These are phyloP conservation scores for Drosophila yakuba DNA, from an alignment of 1,140 invertebrate species.

Conservation along the genomic window DNA sequence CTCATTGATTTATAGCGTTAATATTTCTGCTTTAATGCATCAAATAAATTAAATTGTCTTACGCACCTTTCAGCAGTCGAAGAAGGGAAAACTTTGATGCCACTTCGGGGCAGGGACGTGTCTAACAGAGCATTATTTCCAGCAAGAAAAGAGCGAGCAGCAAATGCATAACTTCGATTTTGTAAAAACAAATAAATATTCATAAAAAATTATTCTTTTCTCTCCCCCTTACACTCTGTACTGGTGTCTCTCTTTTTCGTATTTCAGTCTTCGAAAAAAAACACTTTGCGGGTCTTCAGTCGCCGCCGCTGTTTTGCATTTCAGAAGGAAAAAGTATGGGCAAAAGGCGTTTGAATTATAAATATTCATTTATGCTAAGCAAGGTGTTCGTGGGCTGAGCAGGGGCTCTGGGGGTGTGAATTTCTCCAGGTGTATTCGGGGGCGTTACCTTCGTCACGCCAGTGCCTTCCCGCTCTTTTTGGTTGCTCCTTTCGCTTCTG, in stretches of 20 bases:
- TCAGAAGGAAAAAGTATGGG: constrained; percentile 22
- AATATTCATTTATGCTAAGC: constrained; percentile 83
- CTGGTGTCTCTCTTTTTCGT: neutral
- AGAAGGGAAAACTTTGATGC: constrained; percentile 65
- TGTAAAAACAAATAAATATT: constrained; percentile 80
- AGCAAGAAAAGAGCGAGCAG: constrained; percentile 23
- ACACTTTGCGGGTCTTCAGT: constrained; percentile 71
- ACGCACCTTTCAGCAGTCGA: constrained; percentile 70
- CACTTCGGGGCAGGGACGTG: constrained; percentile 12
- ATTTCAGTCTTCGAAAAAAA: constrained; percentile 19
- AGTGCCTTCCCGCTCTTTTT: constrained; percentile 8
- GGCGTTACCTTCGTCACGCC: constrained; percentile 40
- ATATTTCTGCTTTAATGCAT: constrained; percentile 82
- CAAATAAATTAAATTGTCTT: constrained; percentile 84
- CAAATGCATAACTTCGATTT: constrained; percentile 82
- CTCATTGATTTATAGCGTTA: constrained; percentile 81
- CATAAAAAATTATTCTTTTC: constrained; percentile 69
- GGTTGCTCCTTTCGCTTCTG: constrained; percentile 52
- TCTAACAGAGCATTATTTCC: constrained; percentile 36
- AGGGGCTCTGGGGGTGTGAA: constrained; percentile 31
- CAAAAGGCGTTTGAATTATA: constrained; percentile 74
- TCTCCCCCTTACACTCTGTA: constrained; percentile 11
- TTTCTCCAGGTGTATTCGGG: constrained; percentile 68
- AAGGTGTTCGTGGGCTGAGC: constrained; percentile 3
- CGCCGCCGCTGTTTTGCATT: constrained; percentile 43